Base-by-base conservation (phyloP, 2,888 invertebrate species). In the Drosophila rubida region DNA sequence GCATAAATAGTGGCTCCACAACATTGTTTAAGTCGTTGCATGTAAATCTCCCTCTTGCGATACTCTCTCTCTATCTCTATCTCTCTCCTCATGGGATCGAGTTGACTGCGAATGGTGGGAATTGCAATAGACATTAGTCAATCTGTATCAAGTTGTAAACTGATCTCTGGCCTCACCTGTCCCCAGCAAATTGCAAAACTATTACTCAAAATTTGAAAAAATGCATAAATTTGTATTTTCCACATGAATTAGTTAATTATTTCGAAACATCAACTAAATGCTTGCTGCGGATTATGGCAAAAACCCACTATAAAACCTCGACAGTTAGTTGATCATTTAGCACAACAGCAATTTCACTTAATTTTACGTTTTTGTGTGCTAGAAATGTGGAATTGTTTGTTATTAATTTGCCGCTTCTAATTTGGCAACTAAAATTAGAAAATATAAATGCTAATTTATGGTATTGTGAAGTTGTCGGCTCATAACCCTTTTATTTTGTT, bases 21-120 rank as follows among this genome's bases (percentile, higher is more conserved):
- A 62, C 16, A 45, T 23, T 16, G 35, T 44, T 61, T 4, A 42
- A 55, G 62, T 35, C 39, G 64, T 16, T 63, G 67, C 68, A 75
- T 71, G 46, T 60, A 55, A 68, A 64, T 59, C 30, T 22, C 39
- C 11, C 27, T 53, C 7, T 14, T 37, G 5, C 13, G n/a, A 27
- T 51, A 25, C 25, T 37, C 37, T 37, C 50, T 25, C 50, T 37
- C 19, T 13, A 2, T 45, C 16, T 16, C n/a, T n/a, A n/a, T n/a
- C n/a, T n/a, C n/a, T n/a, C n/a, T n/a, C n/a, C n/a, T n/a, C n/a
- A n/a, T n/a, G n/a, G n/a, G 35, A 37, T 37, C 13, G 13, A 37
- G 13, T 7, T 37, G 7, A 7, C 2, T 37, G 13, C 35, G 14
- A 37, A 37, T 37, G 35, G 14, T 37, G n/a, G 11, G 16, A 30